Evolutionary conservation across 2,113 vertebrate species (phyloP).

Genomic region (Bubalus kerabau): DNA sequence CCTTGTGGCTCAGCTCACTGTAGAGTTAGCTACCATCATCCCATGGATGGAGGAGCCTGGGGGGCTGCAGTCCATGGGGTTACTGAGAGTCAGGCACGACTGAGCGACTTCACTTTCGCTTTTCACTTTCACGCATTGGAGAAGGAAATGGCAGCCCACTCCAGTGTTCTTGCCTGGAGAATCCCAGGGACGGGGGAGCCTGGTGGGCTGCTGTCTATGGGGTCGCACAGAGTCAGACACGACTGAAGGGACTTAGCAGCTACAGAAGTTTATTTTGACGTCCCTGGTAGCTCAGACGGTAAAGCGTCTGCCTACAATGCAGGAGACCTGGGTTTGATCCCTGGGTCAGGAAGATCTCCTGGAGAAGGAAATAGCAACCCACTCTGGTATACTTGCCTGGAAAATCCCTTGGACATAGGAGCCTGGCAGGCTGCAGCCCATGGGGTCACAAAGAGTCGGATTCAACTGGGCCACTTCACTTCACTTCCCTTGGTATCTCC

Average conservation of each 20-base stretch:
- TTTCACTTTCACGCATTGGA: too few relatives aligned
- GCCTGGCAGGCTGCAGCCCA: neutral
- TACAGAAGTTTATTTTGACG: neutral
- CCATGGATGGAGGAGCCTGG: too few relatives aligned
- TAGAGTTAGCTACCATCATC: neutral
- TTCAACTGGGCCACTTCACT: neutral
- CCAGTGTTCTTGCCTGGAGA: too few relatives aligned
- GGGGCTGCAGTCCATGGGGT: too few relatives aligned
- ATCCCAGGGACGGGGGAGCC: too few relatives aligned
- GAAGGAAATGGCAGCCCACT: too few relatives aligned
- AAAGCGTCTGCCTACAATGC: neutral
- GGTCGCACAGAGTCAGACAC: too few relatives aligned
- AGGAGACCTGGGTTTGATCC: accelerated
- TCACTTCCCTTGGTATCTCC: neutral
- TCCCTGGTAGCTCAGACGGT: neutral
- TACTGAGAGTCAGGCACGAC: too few relatives aligned
- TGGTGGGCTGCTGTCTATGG: too few relatives aligned
- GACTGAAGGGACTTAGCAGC: too few relatives aligned
- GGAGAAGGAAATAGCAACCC: neutral
- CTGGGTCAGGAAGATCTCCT: neutral
- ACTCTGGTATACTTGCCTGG: neutral
- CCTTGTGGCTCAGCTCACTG: neutral
- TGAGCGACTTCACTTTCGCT: too few relatives aligned
- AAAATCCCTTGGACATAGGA: neutral
- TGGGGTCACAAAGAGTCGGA: neutral